Evolutionary conservation across 2,888 invertebrate genomes (phyloP).

Genomic region (Lasioglossum villosulum): DNA sequence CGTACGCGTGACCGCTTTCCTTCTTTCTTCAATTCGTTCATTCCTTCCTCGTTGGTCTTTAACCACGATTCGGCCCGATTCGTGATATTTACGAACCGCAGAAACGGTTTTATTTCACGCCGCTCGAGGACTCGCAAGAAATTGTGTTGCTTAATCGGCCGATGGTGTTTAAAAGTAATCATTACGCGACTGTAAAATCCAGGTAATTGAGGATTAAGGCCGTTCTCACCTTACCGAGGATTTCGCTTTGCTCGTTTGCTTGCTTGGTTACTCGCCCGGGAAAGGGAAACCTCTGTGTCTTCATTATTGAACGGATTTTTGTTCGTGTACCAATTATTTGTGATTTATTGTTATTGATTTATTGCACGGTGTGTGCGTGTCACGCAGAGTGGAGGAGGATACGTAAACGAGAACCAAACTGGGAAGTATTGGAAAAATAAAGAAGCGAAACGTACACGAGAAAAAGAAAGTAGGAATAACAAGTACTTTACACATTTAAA

Average conservation of each 20-base stretch:
- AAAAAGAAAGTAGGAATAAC: not conserved
- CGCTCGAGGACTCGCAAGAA: not conserved
- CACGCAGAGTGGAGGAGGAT: not conserved
- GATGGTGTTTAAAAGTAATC: not conserved
- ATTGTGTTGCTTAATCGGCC: not conserved
- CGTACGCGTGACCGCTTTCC: not conserved
- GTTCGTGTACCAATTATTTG: not conserved
- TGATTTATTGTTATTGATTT: not conserved
- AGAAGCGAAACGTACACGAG: not conserved
- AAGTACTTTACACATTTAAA: not conserved
- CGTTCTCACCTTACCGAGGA: not conserved
- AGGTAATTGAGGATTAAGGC: not conserved
- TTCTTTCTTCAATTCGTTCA: not conserved
- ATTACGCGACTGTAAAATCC: not conserved
- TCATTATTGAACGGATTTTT: not conserved
- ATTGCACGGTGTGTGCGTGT: not conserved
- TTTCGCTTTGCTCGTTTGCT: not conserved
- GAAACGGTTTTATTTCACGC: not conserved
- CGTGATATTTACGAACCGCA: conserved; percentile 24
- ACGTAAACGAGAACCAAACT: not conserved
- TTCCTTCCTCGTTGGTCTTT: conserved; percentile 5
- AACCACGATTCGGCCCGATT: not conserved
- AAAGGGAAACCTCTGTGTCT: not conserved
- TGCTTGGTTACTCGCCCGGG: too few relatives aligned
- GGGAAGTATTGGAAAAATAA: not conserved